Base-by-base conservation (phyloP, 2,888 invertebrate species). In the Agrochola lychnidis region DNA sequence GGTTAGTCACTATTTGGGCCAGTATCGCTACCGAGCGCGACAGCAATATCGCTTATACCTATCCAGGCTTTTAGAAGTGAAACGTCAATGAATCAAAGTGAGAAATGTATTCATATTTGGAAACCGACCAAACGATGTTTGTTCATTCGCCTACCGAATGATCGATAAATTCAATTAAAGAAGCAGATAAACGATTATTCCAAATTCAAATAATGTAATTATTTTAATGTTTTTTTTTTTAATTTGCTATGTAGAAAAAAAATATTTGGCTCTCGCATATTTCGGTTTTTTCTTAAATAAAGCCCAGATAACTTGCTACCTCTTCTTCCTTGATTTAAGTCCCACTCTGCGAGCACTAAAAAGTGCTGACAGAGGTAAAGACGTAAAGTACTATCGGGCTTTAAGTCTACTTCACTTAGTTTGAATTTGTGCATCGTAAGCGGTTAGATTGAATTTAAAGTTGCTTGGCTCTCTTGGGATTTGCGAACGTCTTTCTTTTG, bases 381-480 rank as follows among this genome's bases (percentile, higher is more conserved):
- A 25, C 36, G 45, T 81, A 45, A 64, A 10, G 36, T 57, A 36
- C 42, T 78, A 59, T 57, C 57, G 22, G 56, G 64, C 4, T 78
- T 72, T 51, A 36, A 64, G 57, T 64, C 25, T 36, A 19, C 51
- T 56, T 57, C 57, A 78, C 64, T 78, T 64, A 57, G 30, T 75
- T 75, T 36, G 16, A 64, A 75, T 75, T 81, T 57, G 63, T 78
- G 78, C 75, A 81, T 63, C 51, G 63, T 51, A 75, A 78, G 78
- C 75, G 63, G 78, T 81, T 59, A 57, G 59, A 76, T 76, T 78
- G 78, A 78, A 68, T 76, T 74, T 57, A 75, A 45, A 73, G 42
- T 73, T 45, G n/a, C 56, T 74, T 56, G 9, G 42, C 30, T 74
- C n/a, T 53, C n/a, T 40, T 36, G 4, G 14, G 57, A 36, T 76